phyloP scores from a whole-genome alignment of 2,888 invertebrate species.

The Lissocephala sabroskyi region DNA sequence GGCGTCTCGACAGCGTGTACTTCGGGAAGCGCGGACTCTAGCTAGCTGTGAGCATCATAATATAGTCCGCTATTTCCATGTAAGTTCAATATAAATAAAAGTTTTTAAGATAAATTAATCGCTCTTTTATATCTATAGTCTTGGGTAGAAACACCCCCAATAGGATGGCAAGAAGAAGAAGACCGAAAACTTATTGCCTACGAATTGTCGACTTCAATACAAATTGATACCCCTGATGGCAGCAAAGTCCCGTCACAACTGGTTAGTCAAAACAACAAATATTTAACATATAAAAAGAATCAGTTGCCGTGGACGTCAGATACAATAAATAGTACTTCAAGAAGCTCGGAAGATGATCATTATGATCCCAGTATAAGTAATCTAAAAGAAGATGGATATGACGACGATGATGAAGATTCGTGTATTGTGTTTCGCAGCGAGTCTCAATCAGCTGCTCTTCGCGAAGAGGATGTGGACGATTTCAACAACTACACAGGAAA shows the following conservation, averaged over 20 bases:
- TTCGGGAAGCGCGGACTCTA: constrained; percentile 94
- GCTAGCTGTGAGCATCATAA: constrained; percentile 96
- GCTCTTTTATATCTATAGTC: constrained; percentile 79
- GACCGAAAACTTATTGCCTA: constrained; percentile 75
- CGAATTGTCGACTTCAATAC: constrained; percentile 70
- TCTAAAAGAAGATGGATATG: constrained; percentile 24
- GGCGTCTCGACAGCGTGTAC: constrained; percentile 87
- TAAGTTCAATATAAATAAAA: constrained; percentile 25
- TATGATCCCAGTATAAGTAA: constrained; percentile 21
- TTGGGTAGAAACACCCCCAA: constrained; percentile 95
- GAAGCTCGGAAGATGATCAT: constrained; percentile 35
- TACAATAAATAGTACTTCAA: constrained; percentile 51
- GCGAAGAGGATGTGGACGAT: constrained; percentile 15
- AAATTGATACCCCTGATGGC: constrained; percentile 70
- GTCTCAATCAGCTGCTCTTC: constrained; percentile 61
- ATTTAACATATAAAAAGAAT: constrained; percentile 43
- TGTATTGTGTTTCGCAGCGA: constrained; percentile 68
- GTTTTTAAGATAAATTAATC: constrained; percentile 74
- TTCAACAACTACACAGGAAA: constrained; percentile 16
- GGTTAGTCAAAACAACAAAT: constrained; percentile 21
- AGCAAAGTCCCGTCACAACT: constrained; percentile 51
- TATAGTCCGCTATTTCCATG: constrained; percentile 87
- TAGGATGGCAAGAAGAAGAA: constrained; percentile 87
- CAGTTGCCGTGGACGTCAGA: constrained; percentile 64
- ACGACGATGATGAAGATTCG: constrained; percentile 67